Percentiles rank a stretch among this genome's conserved stretches.
Evolutionary conservation across 2,113 vertebrate species (phyloP).

Genomic region (Pterophyllum scalare): DNA sequence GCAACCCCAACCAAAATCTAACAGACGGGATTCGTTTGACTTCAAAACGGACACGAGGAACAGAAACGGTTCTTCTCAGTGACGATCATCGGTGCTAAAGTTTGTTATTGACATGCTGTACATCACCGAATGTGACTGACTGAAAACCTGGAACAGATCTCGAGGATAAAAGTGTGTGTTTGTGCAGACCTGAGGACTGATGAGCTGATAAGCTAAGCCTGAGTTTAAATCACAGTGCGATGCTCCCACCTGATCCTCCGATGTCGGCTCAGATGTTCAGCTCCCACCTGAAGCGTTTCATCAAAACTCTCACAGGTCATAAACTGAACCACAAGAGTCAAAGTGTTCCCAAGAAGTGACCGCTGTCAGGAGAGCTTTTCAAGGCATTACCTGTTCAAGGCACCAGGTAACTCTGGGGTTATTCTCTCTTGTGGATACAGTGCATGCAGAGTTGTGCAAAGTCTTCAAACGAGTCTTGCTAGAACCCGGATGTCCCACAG

Average conservation of each 20-base stretch:
- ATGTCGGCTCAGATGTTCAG: not conserved
- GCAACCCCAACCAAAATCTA: not conserved
- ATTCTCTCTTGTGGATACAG: not conserved
- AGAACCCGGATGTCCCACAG: not conserved
- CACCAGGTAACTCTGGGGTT: fast-evolving
- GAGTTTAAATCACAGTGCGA: not conserved
- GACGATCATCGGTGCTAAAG: not conserved
- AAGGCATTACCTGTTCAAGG: not conserved
- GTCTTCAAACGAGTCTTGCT: not conserved
- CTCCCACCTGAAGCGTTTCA: not conserved
- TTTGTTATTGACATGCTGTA: not conserved
- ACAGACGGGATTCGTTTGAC: not conserved
- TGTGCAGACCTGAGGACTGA: conserved; percentile 13
- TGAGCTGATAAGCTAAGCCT: conserved; percentile 13
- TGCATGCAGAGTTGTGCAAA: not conserved
- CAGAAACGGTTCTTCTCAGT: not conserved
- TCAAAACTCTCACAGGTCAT: not conserved
- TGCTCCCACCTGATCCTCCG: not conserved
- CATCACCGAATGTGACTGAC: not conserved
- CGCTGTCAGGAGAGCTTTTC: not conserved
- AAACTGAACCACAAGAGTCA: not conserved
- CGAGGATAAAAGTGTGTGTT: not conserved
- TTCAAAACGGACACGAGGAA: not conserved
- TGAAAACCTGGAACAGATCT: not conserved
- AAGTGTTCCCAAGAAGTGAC: not conserved